Conservation (phyloP, 2,888 invertebrate genomes). For the Crossocerus cetratus region DNA sequence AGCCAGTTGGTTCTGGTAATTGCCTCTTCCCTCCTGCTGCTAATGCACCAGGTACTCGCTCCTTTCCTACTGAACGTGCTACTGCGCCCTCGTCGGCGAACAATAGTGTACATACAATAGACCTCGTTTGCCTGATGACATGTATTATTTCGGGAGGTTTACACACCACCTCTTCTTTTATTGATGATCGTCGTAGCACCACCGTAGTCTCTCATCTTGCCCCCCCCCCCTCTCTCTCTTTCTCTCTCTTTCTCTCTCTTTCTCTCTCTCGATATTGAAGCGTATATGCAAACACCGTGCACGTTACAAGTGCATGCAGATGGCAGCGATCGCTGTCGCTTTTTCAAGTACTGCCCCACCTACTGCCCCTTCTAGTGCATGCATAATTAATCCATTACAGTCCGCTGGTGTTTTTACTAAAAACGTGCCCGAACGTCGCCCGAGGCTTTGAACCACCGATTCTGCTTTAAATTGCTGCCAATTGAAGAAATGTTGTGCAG, state of each 20-base stretch:
- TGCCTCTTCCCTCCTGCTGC: constrained; percentile 74
- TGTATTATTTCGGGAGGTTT: constrained; percentile 21
- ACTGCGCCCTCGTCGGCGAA: constrained; percentile 39
- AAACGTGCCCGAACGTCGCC: background rate
- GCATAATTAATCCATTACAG: constrained; percentile 6
- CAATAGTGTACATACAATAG: constrained; percentile 35
- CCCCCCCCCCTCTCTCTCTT: too few species aligned
- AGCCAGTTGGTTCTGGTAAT: constrained; percentile 72
- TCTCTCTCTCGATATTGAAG: constrained; percentile 14
- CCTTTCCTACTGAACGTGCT: constrained; percentile 60
- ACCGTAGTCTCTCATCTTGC: constrained; percentile 44
- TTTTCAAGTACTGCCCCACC: constrained; percentile 7
- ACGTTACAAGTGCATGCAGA: constrained; percentile 45
- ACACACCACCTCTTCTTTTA: constrained; percentile 19
- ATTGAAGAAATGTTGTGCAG: too few species aligned
- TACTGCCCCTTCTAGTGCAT: constrained; percentile 23
- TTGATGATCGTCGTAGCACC: constrained; percentile 33
- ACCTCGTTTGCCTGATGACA: constrained; percentile 12
- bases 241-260: too few species aligned
- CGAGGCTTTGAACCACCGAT: too few species aligned
- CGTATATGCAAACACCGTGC: constrained; percentile 23
- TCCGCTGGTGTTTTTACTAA: too few species aligned
- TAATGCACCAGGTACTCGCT: constrained; percentile 73
- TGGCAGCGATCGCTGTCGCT: constrained; percentile 22
- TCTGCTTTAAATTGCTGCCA: too few species aligned